These are phyloP conservation scores for Bombyx mandarina DNA, from an alignment of 1,140 invertebrate genomes.

Conservation along the genomic window DNA sequence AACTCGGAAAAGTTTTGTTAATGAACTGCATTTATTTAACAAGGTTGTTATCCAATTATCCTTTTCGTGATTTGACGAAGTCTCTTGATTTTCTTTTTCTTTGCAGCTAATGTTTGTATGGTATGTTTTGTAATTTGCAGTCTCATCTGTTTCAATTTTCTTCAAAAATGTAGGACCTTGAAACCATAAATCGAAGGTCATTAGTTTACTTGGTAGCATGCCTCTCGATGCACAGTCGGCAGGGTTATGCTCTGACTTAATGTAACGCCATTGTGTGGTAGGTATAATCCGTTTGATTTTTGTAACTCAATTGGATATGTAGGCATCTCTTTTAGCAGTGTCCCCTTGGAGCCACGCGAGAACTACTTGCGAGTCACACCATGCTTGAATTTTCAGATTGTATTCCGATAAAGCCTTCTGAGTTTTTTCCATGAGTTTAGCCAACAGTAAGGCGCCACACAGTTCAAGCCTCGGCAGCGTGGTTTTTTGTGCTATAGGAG, in stretches of 20 bases:
- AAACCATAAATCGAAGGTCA: slow-evolving; percentile 36
- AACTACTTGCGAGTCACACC: slow-evolving; percentile 15
- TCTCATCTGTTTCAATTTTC: slow-evolving; percentile 19
- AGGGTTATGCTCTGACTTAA: slow-evolving; percentile 49
- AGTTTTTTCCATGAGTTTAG: slow-evolving; percentile 1
- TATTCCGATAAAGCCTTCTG: background rate
- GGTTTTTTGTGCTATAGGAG: background rate
- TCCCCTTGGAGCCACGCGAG: slow-evolving; percentile 17
- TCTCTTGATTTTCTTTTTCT: slow-evolving; percentile 6
- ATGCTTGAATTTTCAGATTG: slow-evolving; percentile 4
- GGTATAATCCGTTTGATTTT: slow-evolving; percentile 8
- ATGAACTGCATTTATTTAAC: slow-evolving; percentile 4
- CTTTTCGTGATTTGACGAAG: slow-evolving; percentile 6
- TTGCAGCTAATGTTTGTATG: slow-evolving; percentile 1
- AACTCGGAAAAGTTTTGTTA: no score
- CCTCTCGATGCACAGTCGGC: slow-evolving; percentile 59
- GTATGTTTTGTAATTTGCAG: slow-evolving; percentile 22
- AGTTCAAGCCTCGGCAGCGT: slow-evolving; percentile 1
- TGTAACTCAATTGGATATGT: slow-evolving; percentile 10
- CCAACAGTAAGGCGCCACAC: background rate
- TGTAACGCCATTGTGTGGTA: slow-evolving; percentile 44
- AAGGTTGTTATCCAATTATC: slow-evolving; percentile 7
- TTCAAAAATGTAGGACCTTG: slow-evolving; percentile 26
- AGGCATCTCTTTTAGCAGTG: slow-evolving; percentile 8
- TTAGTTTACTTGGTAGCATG: slow-evolving; percentile 17